phyloP scores from a whole-genome alignment of 1,140 invertebrate species.

The Fopius arisanus region DNA sequence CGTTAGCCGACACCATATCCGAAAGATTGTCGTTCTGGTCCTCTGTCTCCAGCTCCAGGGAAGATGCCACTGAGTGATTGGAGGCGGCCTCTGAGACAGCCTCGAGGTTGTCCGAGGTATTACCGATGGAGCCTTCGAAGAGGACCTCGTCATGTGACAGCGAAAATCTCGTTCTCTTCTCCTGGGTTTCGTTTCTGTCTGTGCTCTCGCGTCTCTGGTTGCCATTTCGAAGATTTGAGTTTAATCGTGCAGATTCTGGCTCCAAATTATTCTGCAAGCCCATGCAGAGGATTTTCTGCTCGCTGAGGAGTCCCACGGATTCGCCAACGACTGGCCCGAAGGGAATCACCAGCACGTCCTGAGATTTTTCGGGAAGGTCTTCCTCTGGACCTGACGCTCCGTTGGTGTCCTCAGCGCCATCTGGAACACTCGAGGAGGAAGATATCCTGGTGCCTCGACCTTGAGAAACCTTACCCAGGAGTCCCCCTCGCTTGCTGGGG shows the following conservation, averaged over 20 bases:
- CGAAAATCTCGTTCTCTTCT: constrained; percentile 76
- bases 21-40: constrained; percentile 93
- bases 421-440: constrained; percentile 46
- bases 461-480: constrained; percentile 56
- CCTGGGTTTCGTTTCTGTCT: constrained; percentile 65
- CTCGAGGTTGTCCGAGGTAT: constrained; percentile 92
- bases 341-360: constrained; percentile 75
- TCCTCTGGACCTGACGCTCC: constrained; percentile 55
- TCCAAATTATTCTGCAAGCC: constrained; percentile 54
- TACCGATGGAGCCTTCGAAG: constrained; percentile 76
- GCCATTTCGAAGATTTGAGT: constrained; percentile 48
- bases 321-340: constrained; percentile 67
- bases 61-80: constrained; percentile 94
- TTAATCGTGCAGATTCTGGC: constrained; percentile 48
- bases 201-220: constrained; percentile 50
- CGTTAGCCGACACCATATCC: constrained; percentile 92
- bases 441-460: constrained; percentile 44
- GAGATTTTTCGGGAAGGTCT: constrained; percentile 50
- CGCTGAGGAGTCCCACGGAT: constrained; percentile 74
- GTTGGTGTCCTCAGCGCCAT: constrained; percentile 57
- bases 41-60: constrained; percentile 83
- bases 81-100: constrained; percentile 94
- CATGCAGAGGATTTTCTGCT: constrained; percentile 73
- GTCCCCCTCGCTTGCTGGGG: constrained; percentile 46
- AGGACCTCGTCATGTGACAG: constrained; percentile 84